Evolutionary conservation across 1,140 invertebrate species (phyloP).

Genomic region (Drosophila lowei): DNA sequence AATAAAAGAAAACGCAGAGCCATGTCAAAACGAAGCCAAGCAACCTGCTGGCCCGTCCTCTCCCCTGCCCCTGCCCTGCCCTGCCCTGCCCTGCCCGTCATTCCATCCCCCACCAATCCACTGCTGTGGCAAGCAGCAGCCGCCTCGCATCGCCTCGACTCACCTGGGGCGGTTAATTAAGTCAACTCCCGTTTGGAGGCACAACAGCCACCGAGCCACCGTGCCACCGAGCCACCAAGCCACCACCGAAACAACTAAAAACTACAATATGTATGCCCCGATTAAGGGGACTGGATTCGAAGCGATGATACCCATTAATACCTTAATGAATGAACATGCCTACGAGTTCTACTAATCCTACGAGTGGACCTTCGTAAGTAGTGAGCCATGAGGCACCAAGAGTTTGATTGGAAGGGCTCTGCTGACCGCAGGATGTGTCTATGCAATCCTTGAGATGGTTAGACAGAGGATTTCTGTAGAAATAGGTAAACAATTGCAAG

Average conservation of each 20-base stretch:
- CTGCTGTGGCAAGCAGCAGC: constrained; percentile 1
- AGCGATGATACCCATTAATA: too few relatives aligned
- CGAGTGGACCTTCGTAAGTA: too few relatives aligned
- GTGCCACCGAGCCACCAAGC: constrained; percentile 16
- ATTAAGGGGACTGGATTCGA: too few relatives aligned
- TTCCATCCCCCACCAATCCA: background rate
- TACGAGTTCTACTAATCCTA: too few relatives aligned
- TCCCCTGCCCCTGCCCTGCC: constrained; percentile 32
- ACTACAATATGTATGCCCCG: too few relatives aligned
- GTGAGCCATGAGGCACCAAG: too few relatives aligned
- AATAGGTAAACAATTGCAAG: too few relatives aligned
- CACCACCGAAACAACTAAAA: background rate
- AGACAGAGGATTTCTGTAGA: too few relatives aligned
- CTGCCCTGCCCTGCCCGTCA: constrained; percentile 2
- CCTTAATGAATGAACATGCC: too few relatives aligned
- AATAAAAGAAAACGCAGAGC: constrained; percentile 47
- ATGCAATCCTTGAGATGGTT: too few relatives aligned
- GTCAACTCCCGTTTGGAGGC: constrained; percentile 70
- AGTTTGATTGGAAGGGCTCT: too few relatives aligned
- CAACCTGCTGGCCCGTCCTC: constrained; percentile 35
- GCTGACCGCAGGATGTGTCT: too few relatives aligned
- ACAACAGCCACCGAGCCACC: constrained; percentile 9
- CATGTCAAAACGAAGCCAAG: constrained; percentile 58
- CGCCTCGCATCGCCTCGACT: constrained; percentile 5
- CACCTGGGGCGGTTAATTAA: constrained; percentile 75